These are phyloP conservation scores for Tetragonisca angustula DNA, from an alignment of 2,888 invertebrate species.

Conservation along the genomic window DNA sequence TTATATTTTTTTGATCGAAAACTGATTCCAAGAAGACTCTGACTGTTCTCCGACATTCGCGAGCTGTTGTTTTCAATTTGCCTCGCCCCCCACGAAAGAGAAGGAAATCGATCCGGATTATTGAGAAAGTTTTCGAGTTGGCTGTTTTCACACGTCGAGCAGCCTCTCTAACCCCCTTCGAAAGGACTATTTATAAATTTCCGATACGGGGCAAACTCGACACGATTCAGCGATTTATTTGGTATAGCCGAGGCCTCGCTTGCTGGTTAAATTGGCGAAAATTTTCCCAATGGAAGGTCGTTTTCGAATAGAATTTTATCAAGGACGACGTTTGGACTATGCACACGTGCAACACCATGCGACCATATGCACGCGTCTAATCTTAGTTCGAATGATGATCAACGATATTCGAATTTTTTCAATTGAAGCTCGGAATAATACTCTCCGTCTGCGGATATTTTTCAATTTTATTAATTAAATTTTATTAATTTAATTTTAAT, in stretches of 20 bases:
- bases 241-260: slow-evolving; percentile 32
- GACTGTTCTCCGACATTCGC: not conserved
- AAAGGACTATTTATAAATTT: slow-evolving; percentile 58
- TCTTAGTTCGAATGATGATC: not conserved
- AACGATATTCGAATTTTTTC: too few species aligned
- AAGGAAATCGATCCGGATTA: not conserved
- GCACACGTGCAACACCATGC: not conserved
- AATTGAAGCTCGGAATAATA: too few species aligned
- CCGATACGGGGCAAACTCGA: slow-evolving; percentile 47
- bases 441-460: not conserved
- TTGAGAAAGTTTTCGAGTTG: not conserved
- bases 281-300: not conserved
- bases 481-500: too few species aligned
- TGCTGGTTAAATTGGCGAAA: slow-evolving; percentile 30
- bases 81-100: not conserved
- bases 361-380: not conserved
- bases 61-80: too few species aligned
- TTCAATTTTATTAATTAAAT: too few species aligned
- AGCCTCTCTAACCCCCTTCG: slow-evolving; percentile 30
- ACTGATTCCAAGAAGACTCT: too few species aligned
- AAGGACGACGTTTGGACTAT: not conserved
- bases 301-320: slow-evolving; percentile 30
- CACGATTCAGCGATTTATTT: slow-evolving; percentile 43
- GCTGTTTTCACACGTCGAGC: slow-evolving; percentile 6
- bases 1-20: too few species aligned